Percentiles rank a stretch among this genome's conserved stretches.
Evolutionary conservation across 1,140 invertebrate genomes (phyloP).

Genomic region (Paralvinella palmiformis): DNA sequence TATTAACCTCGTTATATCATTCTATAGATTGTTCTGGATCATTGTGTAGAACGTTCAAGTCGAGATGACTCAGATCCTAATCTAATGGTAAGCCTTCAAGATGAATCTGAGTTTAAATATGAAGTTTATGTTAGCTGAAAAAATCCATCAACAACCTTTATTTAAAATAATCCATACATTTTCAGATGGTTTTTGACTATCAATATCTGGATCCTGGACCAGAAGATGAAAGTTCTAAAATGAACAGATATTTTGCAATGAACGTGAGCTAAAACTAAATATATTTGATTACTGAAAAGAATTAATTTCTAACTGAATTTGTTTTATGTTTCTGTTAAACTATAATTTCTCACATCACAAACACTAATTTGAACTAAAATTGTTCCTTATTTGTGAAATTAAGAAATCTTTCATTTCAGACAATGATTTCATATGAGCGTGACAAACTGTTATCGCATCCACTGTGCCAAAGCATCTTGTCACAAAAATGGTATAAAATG

Average conservation of each 20-base stretch:
- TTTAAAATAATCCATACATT: constrained; percentile 4
- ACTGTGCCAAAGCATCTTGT: constrained; percentile 21
- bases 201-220: constrained; percentile 22
- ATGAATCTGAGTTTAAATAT: background rate
- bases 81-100: constrained; percentile 6
- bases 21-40: constrained; percentile 19
- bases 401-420: constrained; percentile 11
- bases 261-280: constrained; percentile 10
- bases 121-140: too few relatives aligned
- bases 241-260: constrained; percentile 19
- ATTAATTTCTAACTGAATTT: background rate
- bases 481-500: constrained; percentile 21
- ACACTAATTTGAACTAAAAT: background rate
- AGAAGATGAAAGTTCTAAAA: constrained; percentile 14
- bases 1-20: background rate
- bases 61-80: constrained; percentile 18
- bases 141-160: too few relatives aligned
- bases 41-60: constrained; percentile 16
- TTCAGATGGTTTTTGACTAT: constrained; percentile 23
- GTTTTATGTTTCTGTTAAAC: background rate
- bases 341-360: background rate
- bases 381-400: background rate
- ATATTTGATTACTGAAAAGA: background rate
- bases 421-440: constrained; percentile 14
- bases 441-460: constrained; percentile 20